These are phyloP conservation scores for Epizoanthus illoricatus DNA, from an alignment of 92 coral and sea anemone genomes.

Conservation along the genomic window DNA sequence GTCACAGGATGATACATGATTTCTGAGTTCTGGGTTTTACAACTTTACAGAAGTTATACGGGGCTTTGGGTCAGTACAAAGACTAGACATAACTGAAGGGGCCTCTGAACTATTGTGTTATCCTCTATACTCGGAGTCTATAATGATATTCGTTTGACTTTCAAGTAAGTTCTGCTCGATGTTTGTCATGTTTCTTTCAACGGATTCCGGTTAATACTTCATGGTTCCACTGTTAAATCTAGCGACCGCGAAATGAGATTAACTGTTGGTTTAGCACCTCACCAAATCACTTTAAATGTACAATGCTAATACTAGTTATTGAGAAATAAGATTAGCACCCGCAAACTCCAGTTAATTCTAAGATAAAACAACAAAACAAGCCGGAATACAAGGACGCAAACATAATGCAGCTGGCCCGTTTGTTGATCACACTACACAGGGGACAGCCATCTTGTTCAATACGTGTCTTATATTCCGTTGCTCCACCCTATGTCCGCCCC, in stretches of 20 bases:
- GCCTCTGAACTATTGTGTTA: too few relatives aligned
- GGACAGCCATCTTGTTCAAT: not conserved
- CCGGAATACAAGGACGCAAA: not conserved
- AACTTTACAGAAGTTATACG: too few relatives aligned
- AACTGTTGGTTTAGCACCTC: conserved; percentile 24
- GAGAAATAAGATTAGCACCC: conserved; percentile 30
- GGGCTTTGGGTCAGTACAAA: too few relatives aligned
- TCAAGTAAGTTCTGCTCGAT: not conserved
- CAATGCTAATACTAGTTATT: conserved; percentile 10
- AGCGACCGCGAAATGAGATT: not conserved
- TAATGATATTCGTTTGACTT: too few relatives aligned
- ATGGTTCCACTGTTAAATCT: not conserved
- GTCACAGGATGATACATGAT: too few relatives aligned
- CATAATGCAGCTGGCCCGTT: not conserved
- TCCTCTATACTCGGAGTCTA: too few relatives aligned
- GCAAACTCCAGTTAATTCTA: conserved; percentile 18
- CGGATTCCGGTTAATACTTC: not conserved
- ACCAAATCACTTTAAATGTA: not conserved
- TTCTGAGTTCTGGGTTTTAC: too few relatives aligned
- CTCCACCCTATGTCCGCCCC: not conserved
- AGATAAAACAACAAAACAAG: too few relatives aligned
- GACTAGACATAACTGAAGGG: too few relatives aligned
- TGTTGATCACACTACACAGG: not conserved
- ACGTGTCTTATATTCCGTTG: not conserved
- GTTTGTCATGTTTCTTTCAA: not conserved